These are phyloP conservation scores for Drosophila sp. DNA, from an alignment of 1,140 invertebrate genomes.

Conservation along the genomic window DNA sequence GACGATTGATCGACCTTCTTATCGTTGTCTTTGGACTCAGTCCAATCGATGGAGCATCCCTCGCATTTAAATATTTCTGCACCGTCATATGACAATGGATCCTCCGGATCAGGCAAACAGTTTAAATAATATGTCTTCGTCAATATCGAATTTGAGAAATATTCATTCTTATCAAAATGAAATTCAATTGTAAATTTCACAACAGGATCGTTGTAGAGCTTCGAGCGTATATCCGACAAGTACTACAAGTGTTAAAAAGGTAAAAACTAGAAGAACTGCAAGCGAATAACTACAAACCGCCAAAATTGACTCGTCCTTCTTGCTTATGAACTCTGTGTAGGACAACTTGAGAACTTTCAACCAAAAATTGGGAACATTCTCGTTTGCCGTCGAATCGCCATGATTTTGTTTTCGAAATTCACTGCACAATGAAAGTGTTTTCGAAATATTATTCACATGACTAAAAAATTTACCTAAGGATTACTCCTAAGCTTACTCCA, in stretches of 20 bases:
- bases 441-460: no score
- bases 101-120: conserved; percentile 90
- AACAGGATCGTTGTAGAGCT: conserved; percentile 49
- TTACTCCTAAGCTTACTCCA: conserved; percentile 54
- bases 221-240: conserved; percentile 60
- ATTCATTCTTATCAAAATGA: conserved; percentile 94
- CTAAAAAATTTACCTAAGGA: no score
- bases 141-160: conserved; percentile 92
- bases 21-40: conserved; percentile 92
- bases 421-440: conserved; percentile 14
- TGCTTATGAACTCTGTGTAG: conserved; percentile 89
- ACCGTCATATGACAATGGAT: conserved; percentile 96
- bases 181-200: conserved; percentile 92
- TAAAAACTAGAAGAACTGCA: background rate
- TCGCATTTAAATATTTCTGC: conserved; percentile 94
- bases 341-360: conserved; percentile 92
- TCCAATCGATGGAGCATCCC: conserved; percentile 84
- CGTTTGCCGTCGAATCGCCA: conserved; percentile 48
- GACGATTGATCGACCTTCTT: conserved; percentile 88
- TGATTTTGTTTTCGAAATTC: conserved; percentile 63
- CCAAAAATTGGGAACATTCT: conserved; percentile 95
- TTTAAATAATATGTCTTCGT: conserved; percentile 95
- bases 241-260: background rate
- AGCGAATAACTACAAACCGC: conserved; percentile 82
- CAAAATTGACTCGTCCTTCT: conserved; percentile 93